These are phyloP conservation scores for Drosophila setosimentum DNA, from an alignment of 2,888 invertebrate species.

Conservation along the genomic window DNA sequence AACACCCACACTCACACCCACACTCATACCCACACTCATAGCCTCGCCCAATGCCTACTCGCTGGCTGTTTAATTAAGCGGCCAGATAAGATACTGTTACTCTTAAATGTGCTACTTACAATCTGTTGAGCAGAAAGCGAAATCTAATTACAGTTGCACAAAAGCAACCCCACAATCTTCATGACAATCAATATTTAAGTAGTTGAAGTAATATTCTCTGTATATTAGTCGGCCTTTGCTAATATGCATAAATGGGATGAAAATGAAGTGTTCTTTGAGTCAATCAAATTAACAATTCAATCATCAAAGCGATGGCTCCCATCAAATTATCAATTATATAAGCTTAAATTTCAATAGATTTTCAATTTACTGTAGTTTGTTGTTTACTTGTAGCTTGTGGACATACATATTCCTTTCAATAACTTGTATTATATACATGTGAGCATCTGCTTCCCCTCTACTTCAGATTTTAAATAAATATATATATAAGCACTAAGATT, in stretches of 20 bases:
- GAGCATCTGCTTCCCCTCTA: not conserved
- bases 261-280: slow-evolving; percentile 7
- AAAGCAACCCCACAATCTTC: slow-evolving; percentile 36
- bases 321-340: not conserved
- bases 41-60: not conserved
- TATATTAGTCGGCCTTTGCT: not conserved
- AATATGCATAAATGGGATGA: not conserved
- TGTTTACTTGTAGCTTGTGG: not conserved
- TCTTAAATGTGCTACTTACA: slow-evolving; percentile 61
- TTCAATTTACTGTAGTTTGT: not conserved
- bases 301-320: no score
- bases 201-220: slow-evolving; percentile 24
- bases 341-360: not conserved
- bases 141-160: slow-evolving; percentile 66
- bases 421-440: not conserved
- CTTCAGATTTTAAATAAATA: not conserved
- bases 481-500: no score
- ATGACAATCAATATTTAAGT: slow-evolving; percentile 62
- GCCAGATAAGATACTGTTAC: slow-evolving; percentile 70
- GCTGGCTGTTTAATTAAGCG: slow-evolving; percentile 71
- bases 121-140: slow-evolving; percentile 59
- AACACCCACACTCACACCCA: not conserved
- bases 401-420: not conserved
- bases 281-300: slow-evolving; percentile 1
- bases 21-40: not conserved